Evolutionary conservation across 2,113 vertebrate species (phyloP), one percentile per base, ranked within the genome.

Genomic region (Anarrhichthys ocellatus): DNA sequence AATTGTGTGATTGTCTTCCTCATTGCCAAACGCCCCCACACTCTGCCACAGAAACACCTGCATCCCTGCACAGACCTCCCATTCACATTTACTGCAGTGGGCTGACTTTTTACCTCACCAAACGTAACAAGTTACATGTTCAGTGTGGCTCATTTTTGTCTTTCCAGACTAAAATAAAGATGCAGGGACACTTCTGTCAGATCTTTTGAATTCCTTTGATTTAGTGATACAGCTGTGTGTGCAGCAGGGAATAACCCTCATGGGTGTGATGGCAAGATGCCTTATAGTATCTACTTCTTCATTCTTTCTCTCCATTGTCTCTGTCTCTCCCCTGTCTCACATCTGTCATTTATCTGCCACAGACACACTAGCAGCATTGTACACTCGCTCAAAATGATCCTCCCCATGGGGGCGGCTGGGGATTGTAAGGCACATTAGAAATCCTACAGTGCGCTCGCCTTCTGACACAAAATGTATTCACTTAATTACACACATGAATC

Each of bases 401-500:
- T 68, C 64, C 84, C 71, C 50, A 2, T 75, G 88, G 82, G 84
- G 85, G 67, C 24, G 42, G 74, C 67, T 22, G 72, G 80, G 66
- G 73, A 84, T 87, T 83, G 62, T 77, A 22, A 79, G 77, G 84
- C 78, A 78, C 85, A 82, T 80, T 81, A 73, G 65, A 87, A 85
- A 90, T 80, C 82, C 69, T 76, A 87, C 82, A 73, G 75, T 78
- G 40, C 2, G 46, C 70, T 85, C 17, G 52, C 69, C 90, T 83
- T 91, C 89, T 89, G 87, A 88, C 91, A 76, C 71, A 36, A 72
- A 78, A 88, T 92, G 24, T 85, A 87, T 92, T 87, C 71, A 86
- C 82, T 84, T 88, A 93, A 92, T 93, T 88, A 90, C 87, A 89
- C 78, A 80, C 85, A 91, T 92, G 89, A 77, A 86, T 92, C 85